Conservation (phyloP, 2,797 vertebrate genomes). For the Threskiornis aethiopicus region DNA sequence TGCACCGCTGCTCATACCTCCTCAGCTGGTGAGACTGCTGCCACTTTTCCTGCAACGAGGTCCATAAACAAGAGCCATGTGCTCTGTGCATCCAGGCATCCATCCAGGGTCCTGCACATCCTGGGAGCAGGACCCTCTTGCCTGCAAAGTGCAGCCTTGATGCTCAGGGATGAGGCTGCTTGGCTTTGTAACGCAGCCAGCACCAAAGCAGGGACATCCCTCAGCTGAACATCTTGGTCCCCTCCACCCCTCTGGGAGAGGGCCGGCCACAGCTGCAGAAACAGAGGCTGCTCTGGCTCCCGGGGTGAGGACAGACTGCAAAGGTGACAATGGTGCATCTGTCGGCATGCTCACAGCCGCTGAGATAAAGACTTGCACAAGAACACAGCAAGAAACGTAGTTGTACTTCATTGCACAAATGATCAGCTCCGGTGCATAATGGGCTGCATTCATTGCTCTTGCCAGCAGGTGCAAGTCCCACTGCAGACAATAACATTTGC, state of each 20-base stretch:
- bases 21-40: background rate
- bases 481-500: slow-evolving; percentile 25
- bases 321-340: slow-evolving; percentile 36
- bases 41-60: background rate
- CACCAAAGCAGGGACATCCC: background rate
- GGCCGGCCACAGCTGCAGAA: background rate
- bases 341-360: rapidly evolving
- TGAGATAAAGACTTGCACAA: background rate
- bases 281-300: background rate
- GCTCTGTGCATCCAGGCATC: background rate
- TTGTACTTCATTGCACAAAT: slow-evolving; percentile 32
- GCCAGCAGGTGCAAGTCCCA: slow-evolving; percentile 61
- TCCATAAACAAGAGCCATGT: background rate
- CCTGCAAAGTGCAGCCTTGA: background rate
- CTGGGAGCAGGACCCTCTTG: background rate
- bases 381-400: background rate
- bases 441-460: slow-evolving; percentile 33
- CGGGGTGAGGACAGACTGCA: background rate
- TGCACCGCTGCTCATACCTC: background rate
- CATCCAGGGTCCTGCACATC: background rate
- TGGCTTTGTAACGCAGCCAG: background rate
- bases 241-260: background rate
- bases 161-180: background rate
- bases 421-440: background rate
- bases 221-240: background rate